Conservation (phyloP, 2,797 vertebrate species). For the Anisognathus igniventris region DNA sequence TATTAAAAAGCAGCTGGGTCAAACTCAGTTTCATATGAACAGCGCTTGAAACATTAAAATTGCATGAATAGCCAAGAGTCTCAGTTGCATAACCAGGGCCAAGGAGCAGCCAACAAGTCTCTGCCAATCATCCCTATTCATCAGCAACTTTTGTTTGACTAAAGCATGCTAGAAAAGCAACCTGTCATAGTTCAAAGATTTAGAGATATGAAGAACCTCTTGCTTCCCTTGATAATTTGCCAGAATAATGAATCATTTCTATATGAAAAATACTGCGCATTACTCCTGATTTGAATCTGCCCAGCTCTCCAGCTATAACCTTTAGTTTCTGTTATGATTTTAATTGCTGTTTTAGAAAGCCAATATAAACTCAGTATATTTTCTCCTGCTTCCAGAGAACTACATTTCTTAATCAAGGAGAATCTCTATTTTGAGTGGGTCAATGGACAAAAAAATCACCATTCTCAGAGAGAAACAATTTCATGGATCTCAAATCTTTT, state of each 20-base stretch:
- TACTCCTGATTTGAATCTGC: background rate
- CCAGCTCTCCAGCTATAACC: background rate
- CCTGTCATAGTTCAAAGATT: constrained; percentile 5
- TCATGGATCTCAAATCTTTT: background rate
- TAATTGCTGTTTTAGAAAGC: background rate
- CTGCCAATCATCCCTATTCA: constrained; percentile 37
- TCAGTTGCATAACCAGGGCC: constrained; percentile 22
- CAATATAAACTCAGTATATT: background rate
- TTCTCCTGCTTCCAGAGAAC: background rate
- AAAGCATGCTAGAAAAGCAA: constrained; percentile 36
- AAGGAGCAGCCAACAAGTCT: constrained; percentile 37
- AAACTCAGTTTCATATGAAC: background rate
- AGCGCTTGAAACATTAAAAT: background rate
- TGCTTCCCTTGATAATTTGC: constrained; percentile 17
- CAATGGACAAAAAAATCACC: background rate
- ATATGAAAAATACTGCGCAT: background rate
- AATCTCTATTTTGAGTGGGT: background rate
- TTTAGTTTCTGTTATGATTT: background rate
- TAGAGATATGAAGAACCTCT: constrained; percentile 21
- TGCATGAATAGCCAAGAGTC: constrained; percentile 23
- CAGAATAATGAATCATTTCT: constrained; percentile 40
- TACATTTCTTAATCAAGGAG: background rate
- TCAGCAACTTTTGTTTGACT: constrained; percentile 55
- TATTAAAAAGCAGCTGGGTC: background rate
- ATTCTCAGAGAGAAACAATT: background rate